Evolutionary conservation across 35 echinoderm and acorn worm genomes (phyloP), one percentile per base, ranked within the genome.

Genomic region (Lytechinus pictus): DNA sequence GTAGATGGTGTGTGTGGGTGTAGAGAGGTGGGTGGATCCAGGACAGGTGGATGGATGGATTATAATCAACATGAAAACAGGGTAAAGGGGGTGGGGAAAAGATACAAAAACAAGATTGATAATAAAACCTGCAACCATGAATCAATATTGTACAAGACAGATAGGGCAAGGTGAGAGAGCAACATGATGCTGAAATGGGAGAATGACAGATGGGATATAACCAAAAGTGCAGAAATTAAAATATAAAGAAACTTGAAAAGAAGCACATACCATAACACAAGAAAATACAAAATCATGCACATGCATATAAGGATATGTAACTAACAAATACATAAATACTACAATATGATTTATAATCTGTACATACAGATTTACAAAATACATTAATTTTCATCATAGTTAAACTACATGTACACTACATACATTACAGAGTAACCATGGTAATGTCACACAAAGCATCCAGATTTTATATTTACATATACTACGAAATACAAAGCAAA

Each of bases 81-180:
- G 95, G 95, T 89, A 53, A 52, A 44, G 33, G 55, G 86, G 95
- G 55, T 95, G 95, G 95, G 88, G 88, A 54, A 89, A 55, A 89
- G 86, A 95, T 86, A 95, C 95, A 95, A 88, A 87, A 95, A 95
- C 52, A 90, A 87, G 95, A 87, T 89, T 95, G 88, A 90, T 90
- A 90, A 90, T 90, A 12, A 90, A 90, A 90, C 88, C 88, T 51
- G 28, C 52, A 90, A 90, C 88, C 88, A 90, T 44, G 52, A 90
- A 10, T 79, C 8, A 12, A 90, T 28, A 90, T 52, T 4, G 29
- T 90, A 21, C 29, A 90, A 14, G 88, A 44, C 9, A 4, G 88
- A 90, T 52, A 54, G 29, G 5, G 7, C 88, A 90, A 90, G 88
- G 19, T 90, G 88, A n/a, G 87, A 44, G n/a, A 52, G 88, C 28